phyloP scores from a whole-genome alignment of 1,140 invertebrate species.

The Atta texana region DNA sequence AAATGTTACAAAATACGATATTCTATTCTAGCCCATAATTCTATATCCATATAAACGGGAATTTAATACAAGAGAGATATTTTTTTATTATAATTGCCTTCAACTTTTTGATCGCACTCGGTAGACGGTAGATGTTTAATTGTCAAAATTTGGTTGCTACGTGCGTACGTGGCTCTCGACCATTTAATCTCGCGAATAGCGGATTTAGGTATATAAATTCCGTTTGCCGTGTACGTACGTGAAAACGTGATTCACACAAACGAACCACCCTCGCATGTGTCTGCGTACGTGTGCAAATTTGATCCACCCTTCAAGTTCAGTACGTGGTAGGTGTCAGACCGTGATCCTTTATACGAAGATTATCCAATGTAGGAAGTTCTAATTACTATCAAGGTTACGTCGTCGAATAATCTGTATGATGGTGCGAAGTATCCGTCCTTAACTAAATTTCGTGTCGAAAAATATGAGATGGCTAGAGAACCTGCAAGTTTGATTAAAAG shows the following conservation, averaged over 20 bases:
- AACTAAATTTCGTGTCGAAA: background rate
- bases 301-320: conserved; percentile 46
- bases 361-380: conserved; percentile 32
- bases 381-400: conserved; percentile 51
- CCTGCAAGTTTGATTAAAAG: conserved; percentile 3
- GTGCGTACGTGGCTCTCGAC: conserved; percentile 40
- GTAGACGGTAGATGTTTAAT: conserved; percentile 49
- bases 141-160: conserved; percentile 60
- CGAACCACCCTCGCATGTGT: conserved; percentile 5
- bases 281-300: conserved; percentile 54
- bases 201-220: conserved; percentile 52
- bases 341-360: conserved; percentile 49
- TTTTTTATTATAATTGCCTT: conserved; percentile 35
- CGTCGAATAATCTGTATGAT: background rate
- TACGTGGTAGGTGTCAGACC: conserved; percentile 26
- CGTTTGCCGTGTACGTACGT: conserved; percentile 39
- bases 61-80: background rate
- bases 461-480: conserved; percentile 11
- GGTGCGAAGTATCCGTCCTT: conserved; percentile 21
- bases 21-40: background rate
- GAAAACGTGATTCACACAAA: conserved; percentile 41
- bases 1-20: too few species aligned
- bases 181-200: conserved; percentile 46
- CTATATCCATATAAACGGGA: background rate
- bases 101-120: conserved; percentile 30